Conservation (phyloP, 2,888 invertebrate genomes). For the Tipula confusa region DNA sequence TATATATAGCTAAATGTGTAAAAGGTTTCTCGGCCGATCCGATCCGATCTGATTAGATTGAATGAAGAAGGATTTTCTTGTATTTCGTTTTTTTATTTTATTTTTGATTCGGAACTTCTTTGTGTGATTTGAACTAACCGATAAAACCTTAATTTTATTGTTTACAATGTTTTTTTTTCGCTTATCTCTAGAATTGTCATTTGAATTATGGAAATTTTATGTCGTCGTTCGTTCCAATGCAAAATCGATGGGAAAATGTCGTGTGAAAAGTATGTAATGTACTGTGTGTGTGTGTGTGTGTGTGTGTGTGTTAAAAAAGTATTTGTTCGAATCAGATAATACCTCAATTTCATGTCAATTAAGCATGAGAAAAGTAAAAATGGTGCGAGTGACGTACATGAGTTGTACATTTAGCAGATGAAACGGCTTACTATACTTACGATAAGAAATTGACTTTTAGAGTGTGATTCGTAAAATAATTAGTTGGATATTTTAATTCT, state of each 20-base stretch:
- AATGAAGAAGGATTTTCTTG: neutral
- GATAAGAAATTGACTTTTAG: no score
- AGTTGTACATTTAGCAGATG: no score
- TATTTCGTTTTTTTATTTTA: neutral
- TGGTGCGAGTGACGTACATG: no score
- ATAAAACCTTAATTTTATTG: constrained; percentile 6
- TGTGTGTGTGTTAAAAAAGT: no score
- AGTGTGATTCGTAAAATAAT: no score
- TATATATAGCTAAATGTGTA: no score
- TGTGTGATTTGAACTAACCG: neutral
- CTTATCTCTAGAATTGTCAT: neutral
- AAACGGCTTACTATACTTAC: no score
- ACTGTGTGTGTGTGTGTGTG: no score
- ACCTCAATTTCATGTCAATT: no score
- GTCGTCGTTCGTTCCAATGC: neutral
- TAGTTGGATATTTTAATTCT: no score
- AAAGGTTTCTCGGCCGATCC: neutral
- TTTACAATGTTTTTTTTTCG: neutral
- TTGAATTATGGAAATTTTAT: constrained; percentile 4
- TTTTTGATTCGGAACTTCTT: neutral
- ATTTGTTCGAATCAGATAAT: no score
- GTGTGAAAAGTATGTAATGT: neutral
- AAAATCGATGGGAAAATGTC: neutral
- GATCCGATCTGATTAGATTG: neutral
- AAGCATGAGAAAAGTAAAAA: no score